Percentiles rank a stretch among this genome's conserved stretches.
Evolutionary conservation across 2,888 invertebrate species (phyloP).

Genomic region (Coronaproctus castanopsis): DNA sequence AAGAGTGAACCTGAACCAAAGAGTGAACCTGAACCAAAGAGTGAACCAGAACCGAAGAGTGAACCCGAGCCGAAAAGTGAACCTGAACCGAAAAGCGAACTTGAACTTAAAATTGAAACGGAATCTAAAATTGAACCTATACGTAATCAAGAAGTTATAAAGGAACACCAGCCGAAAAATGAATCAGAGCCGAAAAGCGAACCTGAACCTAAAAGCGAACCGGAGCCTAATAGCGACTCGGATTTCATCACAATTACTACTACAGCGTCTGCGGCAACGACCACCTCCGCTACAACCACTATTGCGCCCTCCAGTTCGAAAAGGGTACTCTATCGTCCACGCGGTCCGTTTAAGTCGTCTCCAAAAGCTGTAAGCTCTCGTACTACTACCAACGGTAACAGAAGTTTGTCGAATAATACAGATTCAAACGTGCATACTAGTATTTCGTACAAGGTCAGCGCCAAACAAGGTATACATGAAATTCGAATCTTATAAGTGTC

Average conservation of each 20-base stretch:
- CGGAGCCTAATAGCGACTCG: conserved; percentile 21
- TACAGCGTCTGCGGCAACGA: conserved; percentile 16
- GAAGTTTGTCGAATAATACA: conserved; percentile 5
- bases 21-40: conserved; percentile 24
- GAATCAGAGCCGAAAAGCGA: conserved; percentile 22
- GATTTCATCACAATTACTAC: conserved; percentile 17
- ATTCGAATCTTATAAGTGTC: too few species aligned
- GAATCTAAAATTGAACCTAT: conserved; percentile 25
- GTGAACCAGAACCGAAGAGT: conserved; percentile 23
- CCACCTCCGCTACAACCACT: conserved; percentile 12
- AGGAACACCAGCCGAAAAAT: conserved; percentile 24
- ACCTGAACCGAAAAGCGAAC: conserved; percentile 21
- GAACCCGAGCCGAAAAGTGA: conserved; percentile 23
- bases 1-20: conserved; percentile 21
- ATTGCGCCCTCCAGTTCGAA: conserved; percentile 9
- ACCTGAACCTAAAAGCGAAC: conserved; percentile 21
- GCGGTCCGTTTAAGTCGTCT: conserved; percentile 6
- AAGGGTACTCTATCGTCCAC: conserved; percentile 6
- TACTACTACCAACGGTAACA: neutral
- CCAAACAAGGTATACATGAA: conserved; percentile 19
- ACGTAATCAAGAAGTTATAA: conserved; percentile 28
- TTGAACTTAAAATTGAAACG: conserved; percentile 21
- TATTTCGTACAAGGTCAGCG: conserved; percentile 23
- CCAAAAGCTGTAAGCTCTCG: conserved; percentile 1
- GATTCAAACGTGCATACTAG: conserved; percentile 20